Evolutionary conservation across 1,140 invertebrate species (phyloP).

Genomic region (Heliconius hermathena): DNA sequence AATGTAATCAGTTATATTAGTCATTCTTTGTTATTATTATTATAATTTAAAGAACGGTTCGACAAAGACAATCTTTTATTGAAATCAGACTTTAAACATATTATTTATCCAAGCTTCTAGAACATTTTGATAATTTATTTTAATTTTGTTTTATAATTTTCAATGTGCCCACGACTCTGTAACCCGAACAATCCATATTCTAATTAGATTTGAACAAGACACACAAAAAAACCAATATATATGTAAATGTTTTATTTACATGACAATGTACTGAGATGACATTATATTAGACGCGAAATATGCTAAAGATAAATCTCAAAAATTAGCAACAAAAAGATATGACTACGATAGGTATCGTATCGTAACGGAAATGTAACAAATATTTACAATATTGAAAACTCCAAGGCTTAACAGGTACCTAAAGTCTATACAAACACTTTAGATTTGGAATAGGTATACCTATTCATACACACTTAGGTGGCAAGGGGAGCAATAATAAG

Average conservation of each 20-base stretch:
- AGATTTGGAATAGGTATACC: not conserved
- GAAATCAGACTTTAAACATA: not conserved
- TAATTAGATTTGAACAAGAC: constrained; percentile 13
- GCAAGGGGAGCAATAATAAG: not conserved
- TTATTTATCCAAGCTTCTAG: not conserved
- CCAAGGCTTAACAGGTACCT: not conserved
- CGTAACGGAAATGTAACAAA: not conserved
- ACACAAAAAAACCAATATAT: constrained; percentile 23
- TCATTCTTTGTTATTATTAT: not conserved
- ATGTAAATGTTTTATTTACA: constrained; percentile 27
- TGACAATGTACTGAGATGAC: constrained; percentile 16
- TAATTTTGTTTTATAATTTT: not conserved
- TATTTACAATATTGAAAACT: not conserved
- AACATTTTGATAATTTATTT: not conserved
- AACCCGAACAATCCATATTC: constrained; percentile 3
- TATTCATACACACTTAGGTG: not conserved
- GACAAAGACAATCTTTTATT: not conserved
- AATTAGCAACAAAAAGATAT: not conserved
- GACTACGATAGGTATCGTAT: not conserved
- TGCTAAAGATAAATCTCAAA: not conserved
- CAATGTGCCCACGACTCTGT: not conserved
- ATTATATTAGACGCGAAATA: not conserved
- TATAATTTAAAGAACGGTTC: not conserved
- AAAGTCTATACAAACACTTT: not conserved
- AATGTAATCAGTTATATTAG: not conserved